Base-by-base conservation (phyloP, 2,888 invertebrate species). In the Orchesellides sinensis region DNA sequence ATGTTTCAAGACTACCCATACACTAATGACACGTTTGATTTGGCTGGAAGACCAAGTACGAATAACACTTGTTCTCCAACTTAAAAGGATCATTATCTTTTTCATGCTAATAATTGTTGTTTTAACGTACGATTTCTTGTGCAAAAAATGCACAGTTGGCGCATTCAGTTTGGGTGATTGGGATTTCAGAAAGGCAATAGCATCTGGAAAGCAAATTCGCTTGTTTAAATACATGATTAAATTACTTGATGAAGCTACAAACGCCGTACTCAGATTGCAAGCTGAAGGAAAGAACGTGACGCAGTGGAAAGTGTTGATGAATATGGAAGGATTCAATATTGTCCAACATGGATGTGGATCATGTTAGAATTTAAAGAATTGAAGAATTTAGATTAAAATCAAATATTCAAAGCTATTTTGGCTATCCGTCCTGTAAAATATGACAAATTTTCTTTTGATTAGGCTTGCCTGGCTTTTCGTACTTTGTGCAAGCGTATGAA, bases 401-500 rank as follows among this genome's bases (percentile, higher is more conserved):
- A 12, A 35, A 10, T 32, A 32, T 32, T 32, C 32, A 10, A 32
- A 32, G 32, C 32, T 32, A 32, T 10, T 32, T 32, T 32, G 10
- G 6, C 32, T 32, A 10, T 32, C 10, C 32, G 32, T 32, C 32
- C n/a, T n/a, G n/a, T n/a, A 49, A n/a, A 10, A 10, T n/a, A n/a
- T 49, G 14, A 49, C 5, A 49, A 4, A 5, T 49, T 17, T 49
- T 5, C 4, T 49, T 4, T n/a, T 49, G 61, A 6, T 12, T 25
- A 79, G 70, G 72, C 23, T 32, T 72, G 19, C 79, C 79, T 17
- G 79, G 79, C 1, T 79, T 79, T 32, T 59, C 63, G 0, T 70
- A 79, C 19, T 79, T 79, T 70, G 79, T 79, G 2, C 79, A 70
- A 79, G 79, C 72, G 1, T 79, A 79, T 54, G 79, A 79, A 72